These are phyloP conservation scores for Sebastes steindachneri DNA, from an alignment of 2,797 vertebrate species.

Conservation along the genomic window DNA sequence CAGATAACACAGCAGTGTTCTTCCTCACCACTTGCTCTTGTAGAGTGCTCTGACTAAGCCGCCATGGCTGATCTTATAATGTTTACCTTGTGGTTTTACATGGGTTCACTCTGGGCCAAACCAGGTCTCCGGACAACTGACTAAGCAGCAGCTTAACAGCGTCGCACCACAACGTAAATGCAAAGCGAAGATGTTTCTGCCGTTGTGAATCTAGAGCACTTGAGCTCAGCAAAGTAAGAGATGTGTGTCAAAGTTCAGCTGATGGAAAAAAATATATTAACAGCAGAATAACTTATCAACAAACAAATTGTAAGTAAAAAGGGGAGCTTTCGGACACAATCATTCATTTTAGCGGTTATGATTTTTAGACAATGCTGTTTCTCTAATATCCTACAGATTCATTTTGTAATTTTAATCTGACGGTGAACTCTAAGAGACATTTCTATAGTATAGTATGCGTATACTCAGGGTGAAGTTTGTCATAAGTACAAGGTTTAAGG, in stretches of 20 bases:
- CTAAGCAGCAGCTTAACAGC: slow-evolving; percentile 26
- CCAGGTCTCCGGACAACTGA: slow-evolving; percentile 38
- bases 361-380: background rate
- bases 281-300: background rate
- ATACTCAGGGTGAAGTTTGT: background rate
- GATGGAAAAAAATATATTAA: background rate
- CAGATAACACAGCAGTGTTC: slow-evolving; percentile 7
- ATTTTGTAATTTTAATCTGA: background rate
- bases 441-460: background rate
- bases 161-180: slow-evolving; percentile 18
- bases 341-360: background rate
- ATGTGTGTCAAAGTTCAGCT: background rate
- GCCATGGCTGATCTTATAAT: slow-evolving; percentile 25
- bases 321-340: background rate
- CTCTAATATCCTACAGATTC: background rate
- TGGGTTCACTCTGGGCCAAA: slow-evolving; percentile 26
- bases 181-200: slow-evolving; percentile 4
- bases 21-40: slow-evolving; percentile 9
- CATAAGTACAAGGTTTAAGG: background rate
- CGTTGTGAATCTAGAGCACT: background rate
- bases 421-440: background rate
- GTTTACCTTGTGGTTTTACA: slow-evolving; percentile 60
- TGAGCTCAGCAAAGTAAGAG: background rate
- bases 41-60: slow-evolving; percentile 44
- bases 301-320: background rate